Conservation (phyloP, 2,888 invertebrate genomes). For the Uloborus plumipes region DNA sequence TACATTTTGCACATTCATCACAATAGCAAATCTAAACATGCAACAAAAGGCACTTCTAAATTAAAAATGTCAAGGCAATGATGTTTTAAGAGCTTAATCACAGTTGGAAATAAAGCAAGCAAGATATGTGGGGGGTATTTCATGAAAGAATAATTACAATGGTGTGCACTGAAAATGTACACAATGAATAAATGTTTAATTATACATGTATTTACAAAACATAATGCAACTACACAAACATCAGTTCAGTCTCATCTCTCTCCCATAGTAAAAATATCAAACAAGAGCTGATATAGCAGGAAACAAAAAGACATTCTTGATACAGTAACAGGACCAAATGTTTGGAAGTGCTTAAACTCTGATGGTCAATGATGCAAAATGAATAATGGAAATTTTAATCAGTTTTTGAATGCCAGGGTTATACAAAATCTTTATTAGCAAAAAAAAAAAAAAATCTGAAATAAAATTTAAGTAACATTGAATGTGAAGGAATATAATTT, state of each 20-base stretch:
- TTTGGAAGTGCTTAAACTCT: too few relatives aligned
- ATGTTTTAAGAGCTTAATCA: constrained; percentile 55
- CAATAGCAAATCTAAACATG: constrained; percentile 58
- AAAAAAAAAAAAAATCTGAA: too few relatives aligned
- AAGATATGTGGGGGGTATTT: constrained; percentile 49
- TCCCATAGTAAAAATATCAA: neutral
- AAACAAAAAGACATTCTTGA: neutral
- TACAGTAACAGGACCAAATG: neutral
- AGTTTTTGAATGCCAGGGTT: too few relatives aligned
- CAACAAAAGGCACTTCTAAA: constrained; percentile 65
- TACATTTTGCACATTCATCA: constrained; percentile 22
- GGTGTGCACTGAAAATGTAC: constrained; percentile 1
- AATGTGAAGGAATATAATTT: too few relatives aligned
- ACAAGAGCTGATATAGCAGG: neutral
- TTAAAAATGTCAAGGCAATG: constrained; percentile 61
- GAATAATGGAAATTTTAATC: too few relatives aligned
- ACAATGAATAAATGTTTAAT: neutral
- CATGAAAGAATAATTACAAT: neutral
- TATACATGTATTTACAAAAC: constrained; percentile 2
- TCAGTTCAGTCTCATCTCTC: neutral
- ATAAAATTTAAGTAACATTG: too few relatives aligned
- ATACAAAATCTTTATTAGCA: too few relatives aligned
- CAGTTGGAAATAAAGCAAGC: constrained; percentile 61
- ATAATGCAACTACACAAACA: neutral
- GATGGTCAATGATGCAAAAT: too few relatives aligned